Evolutionary conservation across 2,113 vertebrate genomes (phyloP).

Genomic region (Erpornis zantholeuca): DNA sequence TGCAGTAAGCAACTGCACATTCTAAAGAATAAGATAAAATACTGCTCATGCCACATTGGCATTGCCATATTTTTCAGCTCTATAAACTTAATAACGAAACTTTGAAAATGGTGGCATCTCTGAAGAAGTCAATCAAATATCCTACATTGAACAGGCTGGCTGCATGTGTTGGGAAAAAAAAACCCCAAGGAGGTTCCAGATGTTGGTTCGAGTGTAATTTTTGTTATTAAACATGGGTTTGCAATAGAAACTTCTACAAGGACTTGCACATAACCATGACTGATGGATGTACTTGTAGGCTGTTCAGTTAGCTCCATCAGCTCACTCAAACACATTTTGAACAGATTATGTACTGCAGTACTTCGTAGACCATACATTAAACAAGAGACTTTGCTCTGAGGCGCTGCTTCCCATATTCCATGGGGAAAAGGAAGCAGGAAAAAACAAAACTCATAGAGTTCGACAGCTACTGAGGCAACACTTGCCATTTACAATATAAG

Average conservation of each 20-base stretch:
- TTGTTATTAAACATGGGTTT: conserved; percentile 68
- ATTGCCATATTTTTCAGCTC: conserved; percentile 32
- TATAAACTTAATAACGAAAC: conserved; percentile 19
- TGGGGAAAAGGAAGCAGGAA: conserved; percentile 85
- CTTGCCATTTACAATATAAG: conserved; percentile 99
- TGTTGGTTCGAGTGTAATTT: conserved; percentile 67
- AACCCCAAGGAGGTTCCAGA: conserved; percentile 32
- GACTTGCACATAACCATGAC: conserved; percentile 77
- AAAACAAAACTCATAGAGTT: conserved; percentile 99
- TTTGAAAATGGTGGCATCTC: conserved; percentile 38
- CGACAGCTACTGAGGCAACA: conserved; percentile 99
- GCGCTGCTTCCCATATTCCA: conserved; percentile 87
- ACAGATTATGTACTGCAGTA: conserved; percentile 89
- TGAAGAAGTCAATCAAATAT: conserved; percentile 28
- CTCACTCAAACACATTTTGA: conserved; percentile 90
- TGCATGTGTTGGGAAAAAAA: neutral
- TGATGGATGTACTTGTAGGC: conserved; percentile 66
- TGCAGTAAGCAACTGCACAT: conserved; percentile 12
- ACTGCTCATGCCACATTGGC: neutral
- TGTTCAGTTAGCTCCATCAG: conserved; percentile 81
- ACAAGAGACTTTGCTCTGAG: conserved; percentile 90
- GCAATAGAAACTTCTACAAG: conserved; percentile 73
- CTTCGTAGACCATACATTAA: conserved; percentile 87
- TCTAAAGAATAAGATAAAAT: conserved; percentile 31
- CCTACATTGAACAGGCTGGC: conserved; percentile 47